These are phyloP conservation scores for Heliconius ethilla DNA, from an alignment of 2,888 invertebrate species.

Conservation along the genomic window DNA sequence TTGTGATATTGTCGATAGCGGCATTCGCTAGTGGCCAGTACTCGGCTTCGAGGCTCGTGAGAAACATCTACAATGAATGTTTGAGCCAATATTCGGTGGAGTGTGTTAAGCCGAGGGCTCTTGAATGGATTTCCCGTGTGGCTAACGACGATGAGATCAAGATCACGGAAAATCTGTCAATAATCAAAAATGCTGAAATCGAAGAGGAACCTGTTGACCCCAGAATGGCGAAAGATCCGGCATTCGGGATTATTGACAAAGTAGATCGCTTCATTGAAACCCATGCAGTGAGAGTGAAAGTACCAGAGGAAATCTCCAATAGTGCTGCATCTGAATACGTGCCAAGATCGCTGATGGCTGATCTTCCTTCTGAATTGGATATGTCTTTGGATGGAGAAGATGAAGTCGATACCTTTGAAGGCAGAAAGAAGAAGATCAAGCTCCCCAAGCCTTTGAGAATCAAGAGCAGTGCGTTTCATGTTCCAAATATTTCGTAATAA, in stretches of 20 bases:
- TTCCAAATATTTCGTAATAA: constrained; percentile 1
- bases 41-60: constrained; percentile 84
- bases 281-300: constrained; percentile 88
- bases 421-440: constrained; percentile 79
- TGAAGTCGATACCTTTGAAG: constrained; percentile 72
- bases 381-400: constrained; percentile 86
- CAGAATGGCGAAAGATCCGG: constrained; percentile 79
- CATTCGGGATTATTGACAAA: constrained; percentile 85
- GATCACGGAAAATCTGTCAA: constrained; percentile 88
- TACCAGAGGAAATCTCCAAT: constrained; percentile 84
- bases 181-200: constrained; percentile 84
- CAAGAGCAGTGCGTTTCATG: constrained; percentile 70
- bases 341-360: constrained; percentile 84
- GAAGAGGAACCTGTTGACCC: constrained; percentile 68
- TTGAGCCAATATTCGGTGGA: constrained; percentile 85
- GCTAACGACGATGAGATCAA: constrained; percentile 86
- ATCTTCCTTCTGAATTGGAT: constrained; percentile 85
- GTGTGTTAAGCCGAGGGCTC: constrained; percentile 89
- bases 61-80: constrained; percentile 86
- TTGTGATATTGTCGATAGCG: constrained; percentile 70
- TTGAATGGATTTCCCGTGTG: constrained; percentile 87
- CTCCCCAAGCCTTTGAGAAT: constrained; percentile 78
- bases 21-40: constrained; percentile 69
- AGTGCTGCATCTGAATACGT: constrained; percentile 83
- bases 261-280: constrained; percentile 88